Evolutionary conservation across 2,888 invertebrate genomes (phyloP), one percentile per base, ranked within the genome.

Genomic region (Drosophila lutescens): DNA sequence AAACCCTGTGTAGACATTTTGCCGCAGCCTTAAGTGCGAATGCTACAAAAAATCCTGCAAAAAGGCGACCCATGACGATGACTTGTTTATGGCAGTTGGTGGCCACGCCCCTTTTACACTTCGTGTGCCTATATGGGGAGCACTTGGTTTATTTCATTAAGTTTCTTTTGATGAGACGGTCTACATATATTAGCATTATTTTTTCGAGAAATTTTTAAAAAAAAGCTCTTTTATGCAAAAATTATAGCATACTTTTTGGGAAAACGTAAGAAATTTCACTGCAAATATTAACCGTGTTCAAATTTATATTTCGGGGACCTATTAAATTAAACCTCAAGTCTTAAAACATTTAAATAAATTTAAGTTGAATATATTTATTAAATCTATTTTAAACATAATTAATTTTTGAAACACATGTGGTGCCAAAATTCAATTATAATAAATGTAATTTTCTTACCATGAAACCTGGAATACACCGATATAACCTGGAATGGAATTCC

Each of bases 1-100:
- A 49, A 40, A 58, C 34, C 38, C 58, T 51, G 70, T 50, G 32
- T 38, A 55, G 61, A 75, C 71, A 67, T 78, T 75, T 78, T 78
- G 74, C 74, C 66, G 74, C 74, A 74, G 81, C 65, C 78, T 63
- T 78, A 71, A 77, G 78, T 78, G 69, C 58, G 74, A 70, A 79
- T 72, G 69, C 76, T 80, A 59, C 65, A 72, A 77, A 70, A 58
- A 55, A 51, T 36, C 36, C 34, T 57, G 51, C 2, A 23, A 53
- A 41, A 41, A 32, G 70, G 47, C 47, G 43, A 56, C 57, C 58
- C 69, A 63, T 72, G 77, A 67, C 79, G 77, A 77, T 72, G 79
- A 77, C 79, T 80, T 78, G 61, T 74, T 74, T 77, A 70, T 70
- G 80, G 72, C 56, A 70, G 60, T 47, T 40, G 40, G 41, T 55